phyloP scores from a whole-genome alignment of 1,140 invertebrate genomes.

The Odontomachus brunneus region DNA sequence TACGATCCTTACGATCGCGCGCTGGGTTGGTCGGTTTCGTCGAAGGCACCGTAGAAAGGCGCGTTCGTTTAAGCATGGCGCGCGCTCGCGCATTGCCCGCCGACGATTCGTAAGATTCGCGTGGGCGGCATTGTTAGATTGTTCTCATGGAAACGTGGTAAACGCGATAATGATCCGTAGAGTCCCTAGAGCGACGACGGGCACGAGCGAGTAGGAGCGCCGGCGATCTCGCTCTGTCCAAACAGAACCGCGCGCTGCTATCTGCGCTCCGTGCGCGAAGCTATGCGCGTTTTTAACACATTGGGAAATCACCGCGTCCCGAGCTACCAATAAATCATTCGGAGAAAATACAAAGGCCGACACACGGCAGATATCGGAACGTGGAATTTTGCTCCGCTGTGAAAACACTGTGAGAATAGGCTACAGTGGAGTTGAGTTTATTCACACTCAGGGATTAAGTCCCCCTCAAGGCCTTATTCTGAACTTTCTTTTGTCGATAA shows the following conservation, averaged over 20 bases:
- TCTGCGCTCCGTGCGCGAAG: no score
- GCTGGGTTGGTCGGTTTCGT: slow-evolving; percentile 29
- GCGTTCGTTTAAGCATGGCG: slow-evolving; percentile 6
- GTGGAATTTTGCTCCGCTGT: neutral
- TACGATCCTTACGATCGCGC: slow-evolving; percentile 4
- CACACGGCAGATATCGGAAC: neutral
- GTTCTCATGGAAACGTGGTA: slow-evolving; percentile 56
- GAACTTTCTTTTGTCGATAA: no score
- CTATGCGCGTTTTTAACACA: slow-evolving; percentile 16
- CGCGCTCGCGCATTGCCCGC: slow-evolving; percentile 20
- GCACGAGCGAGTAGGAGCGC: neutral
- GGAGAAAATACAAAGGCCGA: slow-evolving; percentile 5
- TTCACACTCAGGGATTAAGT: no score
- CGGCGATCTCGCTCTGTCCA: slow-evolving; percentile 1
- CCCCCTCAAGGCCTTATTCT: no score
- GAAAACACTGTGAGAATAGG: neutral
- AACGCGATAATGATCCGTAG: slow-evolving; percentile 54
- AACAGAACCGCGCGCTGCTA: no score
- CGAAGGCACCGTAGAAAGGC: slow-evolving; percentile 46
- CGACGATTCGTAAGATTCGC: slow-evolving; percentile 34
- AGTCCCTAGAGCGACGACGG: slow-evolving; percentile 46
- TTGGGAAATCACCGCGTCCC: slow-evolving; percentile 3
- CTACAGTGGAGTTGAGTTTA: no score
- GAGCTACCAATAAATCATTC: slow-evolving; percentile 34
- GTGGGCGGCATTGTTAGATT: slow-evolving; percentile 55